Evolutionary conservation across 2,113 vertebrate species (phyloP), one percentile per base, ranked within the genome.

Genomic region (Mormyrus iriodes): DNA sequence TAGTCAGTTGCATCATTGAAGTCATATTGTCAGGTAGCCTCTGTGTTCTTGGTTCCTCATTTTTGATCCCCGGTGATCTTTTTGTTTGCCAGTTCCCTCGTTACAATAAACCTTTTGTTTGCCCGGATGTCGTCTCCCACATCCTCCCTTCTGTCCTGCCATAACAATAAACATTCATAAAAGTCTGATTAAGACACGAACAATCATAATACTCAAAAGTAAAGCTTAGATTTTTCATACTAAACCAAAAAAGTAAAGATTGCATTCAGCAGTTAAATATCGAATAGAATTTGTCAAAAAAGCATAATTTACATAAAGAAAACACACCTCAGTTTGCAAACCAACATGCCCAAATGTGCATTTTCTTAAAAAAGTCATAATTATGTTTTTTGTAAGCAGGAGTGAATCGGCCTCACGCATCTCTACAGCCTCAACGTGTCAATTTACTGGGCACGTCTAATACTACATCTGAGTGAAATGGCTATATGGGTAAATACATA

Each of bases 1-100:
- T n/a, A n/a, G n/a, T n/a, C n/a, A n/a, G n/a, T n/a, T n/a, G n/a
- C 82, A 88, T 89, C 82, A 76, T 89, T 90, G 15, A 17, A 61
- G 24, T 61, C 4, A 10, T 61, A 15, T 24, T 61, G 55, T 48
- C 46, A 6, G 46, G 46, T 48, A 48, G 46, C 46, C 4, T 48
- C n/a, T n/a, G 0, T 48, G 46, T 48, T 48, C 46, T 48, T 6
- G 2, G n/a, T 48, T 8, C 4, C 8, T 6, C 4, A 7, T 6
- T 6, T 48, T 48, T 48, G 46, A 48, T 2, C 46, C 46, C 4
- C 46, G 5, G 44, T 46, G 44, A 5, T 46, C 44, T 46, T 46
- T 46, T 3, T 46, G 46, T 48, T 48, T 48, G 46, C 46, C 46
- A 48, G 46, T 48, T 48, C 46, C 46, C 46, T 48, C 8, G 46